Evolutionary conservation across 2,888 invertebrate genomes (phyloP), one percentile per base, ranked within the genome.

Genomic region (Drosophila meridionalis): DNA sequence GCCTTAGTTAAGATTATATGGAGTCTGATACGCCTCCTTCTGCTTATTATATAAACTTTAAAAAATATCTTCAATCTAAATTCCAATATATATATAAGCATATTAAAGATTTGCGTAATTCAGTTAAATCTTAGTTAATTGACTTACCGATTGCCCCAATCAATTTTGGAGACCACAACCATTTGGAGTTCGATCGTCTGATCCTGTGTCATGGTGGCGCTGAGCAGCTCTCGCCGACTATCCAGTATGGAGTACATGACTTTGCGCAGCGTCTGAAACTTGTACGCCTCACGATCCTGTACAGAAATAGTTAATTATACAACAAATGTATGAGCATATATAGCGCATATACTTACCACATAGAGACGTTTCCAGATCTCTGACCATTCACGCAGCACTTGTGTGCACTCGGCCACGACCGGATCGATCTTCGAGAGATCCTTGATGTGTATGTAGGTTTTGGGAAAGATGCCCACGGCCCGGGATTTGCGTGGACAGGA

Each of bases 141-240:
- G 20, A 90, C 92, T 96, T 93, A 98, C 98, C 97, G 95, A 94
- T 98, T 98, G 61, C 98, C 98, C 98, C 98, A 98, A 94, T 99
- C 98, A 62, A 99, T 97, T 94, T 98, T 98, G 67, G 96, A 96
- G 80, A 97, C 97, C 68, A 98, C 97, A 91, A 96, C 96, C 90
- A 97, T 94, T 92, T 98, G 96, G 69, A 98, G 93, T 78, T 98
- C 98, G 72, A 96, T 94, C 2, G 97, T 97, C 93, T 98, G 98
- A 91, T 98, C 98, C 91, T 97, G 97, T 0, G 99, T 98, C 67
- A 98, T 94, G 0, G 98, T 98, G 7, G 98, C 97, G 12, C 97
- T 96, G 28, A 98, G 94, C 28, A 99, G 94, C 83, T 97, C 97
- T 55, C 97, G 94, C 47, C 98, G 94, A 93, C 97, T 97, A 92